Evolutionary conservation across 2,797 vertebrate species (phyloP).

Genomic region (Helarctos malayanus): DNA sequence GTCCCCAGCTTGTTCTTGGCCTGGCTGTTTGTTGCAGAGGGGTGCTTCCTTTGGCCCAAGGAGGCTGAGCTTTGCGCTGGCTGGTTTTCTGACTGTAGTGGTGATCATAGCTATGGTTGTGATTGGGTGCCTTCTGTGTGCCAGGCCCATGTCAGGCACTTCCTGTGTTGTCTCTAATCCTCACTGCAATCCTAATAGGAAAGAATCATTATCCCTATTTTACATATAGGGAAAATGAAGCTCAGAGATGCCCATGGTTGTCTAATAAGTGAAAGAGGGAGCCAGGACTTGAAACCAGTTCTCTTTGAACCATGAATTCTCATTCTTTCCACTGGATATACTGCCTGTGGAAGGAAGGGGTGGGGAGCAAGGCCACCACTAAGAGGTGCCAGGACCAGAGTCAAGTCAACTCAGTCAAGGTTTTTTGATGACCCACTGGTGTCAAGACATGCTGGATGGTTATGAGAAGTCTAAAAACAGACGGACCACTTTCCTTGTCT

Average conservation of each 20-base stretch:
- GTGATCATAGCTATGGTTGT: background rate
- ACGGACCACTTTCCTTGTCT: background rate
- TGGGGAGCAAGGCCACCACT: background rate
- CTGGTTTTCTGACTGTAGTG: background rate
- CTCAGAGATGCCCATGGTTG: background rate
- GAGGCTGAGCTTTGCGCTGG: background rate
- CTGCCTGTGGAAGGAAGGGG: background rate
- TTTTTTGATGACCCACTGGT: slow-evolving; percentile 25
- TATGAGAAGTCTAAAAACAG: slow-evolving; percentile 30
- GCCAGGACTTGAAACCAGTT: slow-evolving; percentile 28
- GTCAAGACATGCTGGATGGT: background rate
- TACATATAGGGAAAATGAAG: slow-evolving; percentile 33
- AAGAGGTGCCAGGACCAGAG: background rate
- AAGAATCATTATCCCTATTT: background rate
- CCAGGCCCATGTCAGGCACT: background rate
- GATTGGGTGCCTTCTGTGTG: background rate
- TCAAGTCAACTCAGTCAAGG: background rate
- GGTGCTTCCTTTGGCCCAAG: background rate
- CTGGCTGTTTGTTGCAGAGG: background rate
- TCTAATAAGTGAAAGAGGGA: slow-evolving; percentile 5
- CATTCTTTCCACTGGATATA: background rate
- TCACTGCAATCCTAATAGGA: background rate
- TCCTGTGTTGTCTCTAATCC: slow-evolving; percentile 6
- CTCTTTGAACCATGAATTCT: background rate
- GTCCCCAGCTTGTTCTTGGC: background rate